Evolutionary conservation across 2,113 vertebrate species (phyloP), one percentile per base, ranked within the genome.

Genomic region (Xenopus tropicalis): DNA sequence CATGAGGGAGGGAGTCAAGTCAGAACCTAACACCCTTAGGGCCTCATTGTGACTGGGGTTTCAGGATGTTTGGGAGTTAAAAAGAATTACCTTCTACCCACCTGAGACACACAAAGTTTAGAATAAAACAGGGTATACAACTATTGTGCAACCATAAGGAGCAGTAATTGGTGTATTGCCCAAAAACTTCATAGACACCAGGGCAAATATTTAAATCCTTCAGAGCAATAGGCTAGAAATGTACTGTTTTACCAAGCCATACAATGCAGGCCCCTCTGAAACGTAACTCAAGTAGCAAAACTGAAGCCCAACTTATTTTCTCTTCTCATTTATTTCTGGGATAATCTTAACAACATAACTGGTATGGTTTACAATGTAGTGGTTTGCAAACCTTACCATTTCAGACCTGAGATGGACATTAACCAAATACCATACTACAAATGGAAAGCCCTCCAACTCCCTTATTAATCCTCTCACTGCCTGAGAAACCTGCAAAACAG

Each of bases 41-140:
- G 72, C 56, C 43, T 65, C 29, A 9, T 48, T 46, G 61, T 16
- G 16, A 56, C 17, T 46, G 17, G 23, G 19, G 24, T 22, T 59
- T 20, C 20, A 59, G 8, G 16, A n/a, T n/a, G 57, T 37, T 9
- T 37, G 61, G 52, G 19, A 43, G 37, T 12, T 64, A 9, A 24
- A 23, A 24, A 4, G 57, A 9, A 23, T 12, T 20, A 2, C 16
- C 25, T 48, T 51, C 11, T 12, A 54, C 52, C 52, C 71, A 66
- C 71, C 71, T 65, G 48, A 65, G 46, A 72, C 54, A 65, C 20
- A 14, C 13, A 65, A 43, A 42, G 23, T n/a, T 22, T 14, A 2
- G 7, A 23, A 43, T 7, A 14, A 43, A 21, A 21, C 13, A 51
- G 22, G 6, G 12, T 5, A 46, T 21, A n/a, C 16, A 67, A 37